These are phyloP conservation scores for Aphidius ervi DNA, from an alignment of 1,140 invertebrate species.

Conservation along the genomic window DNA sequence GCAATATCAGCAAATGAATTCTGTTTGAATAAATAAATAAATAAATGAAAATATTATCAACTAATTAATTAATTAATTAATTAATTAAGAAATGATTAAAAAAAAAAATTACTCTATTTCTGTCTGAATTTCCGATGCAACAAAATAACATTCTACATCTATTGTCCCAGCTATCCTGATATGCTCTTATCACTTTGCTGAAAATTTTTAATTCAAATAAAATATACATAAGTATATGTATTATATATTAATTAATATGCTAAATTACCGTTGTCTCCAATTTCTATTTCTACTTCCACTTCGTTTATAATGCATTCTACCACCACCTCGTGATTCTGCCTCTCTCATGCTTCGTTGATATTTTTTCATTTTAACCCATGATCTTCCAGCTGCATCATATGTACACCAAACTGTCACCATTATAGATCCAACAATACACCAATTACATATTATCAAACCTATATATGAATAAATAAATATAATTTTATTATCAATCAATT, in stretches of 20 bases:
- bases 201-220: slow-evolving; percentile 21
- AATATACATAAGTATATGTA: not conserved
- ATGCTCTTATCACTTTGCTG: slow-evolving; percentile 84
- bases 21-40: slow-evolving; percentile 40
- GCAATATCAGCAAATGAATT: slow-evolving; percentile 87
- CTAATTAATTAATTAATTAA: too few species aligned
- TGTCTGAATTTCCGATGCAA: slow-evolving; percentile 76
- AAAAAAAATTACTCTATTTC: slow-evolving; percentile 59
- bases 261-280: slow-evolving; percentile 78
- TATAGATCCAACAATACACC: slow-evolving; percentile 69
- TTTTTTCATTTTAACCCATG: slow-evolving; percentile 92
- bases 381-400: slow-evolving; percentile 80
- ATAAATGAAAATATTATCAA: slow-evolving; percentile 1
- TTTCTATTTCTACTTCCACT: slow-evolving; percentile 77
- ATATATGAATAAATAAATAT: slow-evolving; percentile 10
- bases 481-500: not conserved
- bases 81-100: not conserved
- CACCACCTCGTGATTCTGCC: slow-evolving; percentile 57
- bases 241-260: too few species aligned
- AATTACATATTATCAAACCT: slow-evolving; percentile 81
- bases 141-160: slow-evolving; percentile 81
- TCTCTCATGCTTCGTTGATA: slow-evolving; percentile 81
- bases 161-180: slow-evolving; percentile 88
- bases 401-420: slow-evolving; percentile 82
- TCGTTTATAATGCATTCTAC: slow-evolving; percentile 70